Evolutionary conservation across 2,113 vertebrate species (phyloP).

Genomic region (Lutjanus erythropterus): DNA sequence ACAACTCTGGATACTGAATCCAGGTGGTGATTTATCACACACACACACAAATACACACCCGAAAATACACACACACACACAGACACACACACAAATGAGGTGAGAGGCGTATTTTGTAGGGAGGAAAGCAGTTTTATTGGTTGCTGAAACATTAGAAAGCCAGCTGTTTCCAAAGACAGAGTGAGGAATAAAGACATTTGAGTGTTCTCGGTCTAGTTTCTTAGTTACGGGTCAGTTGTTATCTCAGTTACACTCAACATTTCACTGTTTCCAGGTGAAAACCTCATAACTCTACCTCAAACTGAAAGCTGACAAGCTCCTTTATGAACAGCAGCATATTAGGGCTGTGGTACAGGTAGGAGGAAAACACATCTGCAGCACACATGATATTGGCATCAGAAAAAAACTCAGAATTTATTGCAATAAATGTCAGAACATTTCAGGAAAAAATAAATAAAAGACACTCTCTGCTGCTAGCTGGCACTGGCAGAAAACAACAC

Average conservation of each 20-base stretch:
- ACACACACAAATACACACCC: conserved; percentile 34
- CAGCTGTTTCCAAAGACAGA: conserved; percentile 68
- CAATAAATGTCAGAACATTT: neutral
- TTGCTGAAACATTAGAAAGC: conserved; percentile 75
- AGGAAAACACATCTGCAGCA: conserved; percentile 11
- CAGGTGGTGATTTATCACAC: conserved; percentile 72
- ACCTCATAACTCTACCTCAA: conserved; percentile 13
- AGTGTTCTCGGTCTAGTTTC: conserved; percentile 5
- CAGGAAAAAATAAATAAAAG: neutral
- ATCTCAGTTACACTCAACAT: conserved; percentile 34
- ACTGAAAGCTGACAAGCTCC: neutral
- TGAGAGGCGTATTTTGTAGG: conserved; percentile 44
- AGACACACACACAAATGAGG: conserved; percentile 33
- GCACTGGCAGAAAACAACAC: neutral
- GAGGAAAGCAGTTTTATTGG: conserved; percentile 78
- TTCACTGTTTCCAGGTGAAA: conserved; percentile 46
- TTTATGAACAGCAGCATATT: neutral
- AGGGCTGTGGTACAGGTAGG: too few species aligned
- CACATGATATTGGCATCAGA: neutral
- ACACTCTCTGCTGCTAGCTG: neutral
- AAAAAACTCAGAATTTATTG: neutral
- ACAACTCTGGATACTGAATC: conserved; percentile 59
- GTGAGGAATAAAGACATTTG: conserved; percentile 32
- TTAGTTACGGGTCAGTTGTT: conserved; percentile 15
- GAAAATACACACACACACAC: conserved; percentile 26